Evolutionary conservation across 2,888 invertebrate species (phyloP).

Genomic region (Lydus trimaculatus): DNA sequence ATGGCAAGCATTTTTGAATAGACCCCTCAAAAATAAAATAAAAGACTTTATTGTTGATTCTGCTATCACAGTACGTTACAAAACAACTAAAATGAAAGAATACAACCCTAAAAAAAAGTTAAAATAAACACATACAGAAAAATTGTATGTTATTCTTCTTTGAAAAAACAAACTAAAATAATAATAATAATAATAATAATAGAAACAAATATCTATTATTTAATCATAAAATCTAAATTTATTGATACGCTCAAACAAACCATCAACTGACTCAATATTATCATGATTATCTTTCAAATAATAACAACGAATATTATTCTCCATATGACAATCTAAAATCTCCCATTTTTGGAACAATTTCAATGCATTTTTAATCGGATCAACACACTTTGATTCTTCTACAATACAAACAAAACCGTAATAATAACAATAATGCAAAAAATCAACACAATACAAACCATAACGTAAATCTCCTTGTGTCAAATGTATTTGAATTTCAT

Average conservation of each 20-base stretch:
- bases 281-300: slow-evolving; percentile 55
- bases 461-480: slow-evolving; percentile 67
- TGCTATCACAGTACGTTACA: slow-evolving; percentile 6
- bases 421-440: not conserved
- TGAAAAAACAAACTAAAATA: too few species aligned
- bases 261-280: slow-evolving; percentile 48
- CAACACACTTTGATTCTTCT: slow-evolving; percentile 90
- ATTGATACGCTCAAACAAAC: slow-evolving; percentile 52
- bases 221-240: slow-evolving; percentile 43
- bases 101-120: not conserved
- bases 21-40: too few species aligned
- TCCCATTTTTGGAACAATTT: slow-evolving; percentile 84
- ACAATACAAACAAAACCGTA: slow-evolving; percentile 46
- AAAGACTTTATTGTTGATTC: not conserved
- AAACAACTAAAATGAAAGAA: not conserved
- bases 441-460: slow-evolving; percentile 59
- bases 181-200: too few species aligned
- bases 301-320: slow-evolving; percentile 55
- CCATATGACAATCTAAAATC: slow-evolving; percentile 69
- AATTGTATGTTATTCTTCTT: not conserved
- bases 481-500: slow-evolving; percentile 70
- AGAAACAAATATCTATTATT: not conserved
- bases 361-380: slow-evolving; percentile 84
- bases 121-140: not conserved
- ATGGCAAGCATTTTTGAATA: too few species aligned